A percentile compares a stretch with the other conserved stretches of the same genome.
These are phyloP conservation scores for Peribatodes rhomboidaria DNA, from an alignment of 2,888 invertebrate genomes.

Conservation along the genomic window DNA sequence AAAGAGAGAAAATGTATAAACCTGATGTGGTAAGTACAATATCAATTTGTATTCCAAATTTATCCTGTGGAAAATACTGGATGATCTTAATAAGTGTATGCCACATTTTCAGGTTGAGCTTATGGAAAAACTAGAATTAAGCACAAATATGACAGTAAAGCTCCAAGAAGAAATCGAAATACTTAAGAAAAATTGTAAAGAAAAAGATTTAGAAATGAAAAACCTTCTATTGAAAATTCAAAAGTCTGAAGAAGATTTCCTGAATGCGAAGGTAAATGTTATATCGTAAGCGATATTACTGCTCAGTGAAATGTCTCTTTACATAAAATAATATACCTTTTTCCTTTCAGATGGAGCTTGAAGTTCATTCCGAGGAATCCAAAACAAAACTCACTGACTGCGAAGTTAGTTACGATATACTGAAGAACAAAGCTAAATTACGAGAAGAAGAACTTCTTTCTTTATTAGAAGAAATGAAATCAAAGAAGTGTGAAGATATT, in stretches of 20 bases:
- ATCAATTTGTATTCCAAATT: too few species aligned
- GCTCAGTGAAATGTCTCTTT: too few species aligned
- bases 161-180: conserved; percentile 67
- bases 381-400: conserved; percentile 73
- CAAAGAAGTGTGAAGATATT: conserved; percentile 55
- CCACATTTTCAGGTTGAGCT: conserved; percentile 69
- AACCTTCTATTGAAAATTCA: conserved; percentile 60
- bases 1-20: conserved; percentile 85
- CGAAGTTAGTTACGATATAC: conserved; percentile 84
- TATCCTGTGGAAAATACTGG: too few species aligned
- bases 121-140: conserved; percentile 75
- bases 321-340: too few species aligned
- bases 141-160: conserved; percentile 57
- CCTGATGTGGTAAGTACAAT: conserved; percentile 77
- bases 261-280: conserved; percentile 45
- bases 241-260: conserved; percentile 58
- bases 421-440: conserved; percentile 79
- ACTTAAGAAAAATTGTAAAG: conserved; percentile 57
- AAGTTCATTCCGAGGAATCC: conserved; percentile 62
- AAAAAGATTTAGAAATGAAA: conserved; percentile 68
- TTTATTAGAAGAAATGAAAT: conserved; percentile 71
- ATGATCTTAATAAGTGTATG: neutral
- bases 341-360: conserved; percentile 62
- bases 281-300: neutral
- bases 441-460: conserved; percentile 86